phyloP scores from a whole-genome alignment of 2,113 vertebrate species.

The Struthio camelus region DNA sequence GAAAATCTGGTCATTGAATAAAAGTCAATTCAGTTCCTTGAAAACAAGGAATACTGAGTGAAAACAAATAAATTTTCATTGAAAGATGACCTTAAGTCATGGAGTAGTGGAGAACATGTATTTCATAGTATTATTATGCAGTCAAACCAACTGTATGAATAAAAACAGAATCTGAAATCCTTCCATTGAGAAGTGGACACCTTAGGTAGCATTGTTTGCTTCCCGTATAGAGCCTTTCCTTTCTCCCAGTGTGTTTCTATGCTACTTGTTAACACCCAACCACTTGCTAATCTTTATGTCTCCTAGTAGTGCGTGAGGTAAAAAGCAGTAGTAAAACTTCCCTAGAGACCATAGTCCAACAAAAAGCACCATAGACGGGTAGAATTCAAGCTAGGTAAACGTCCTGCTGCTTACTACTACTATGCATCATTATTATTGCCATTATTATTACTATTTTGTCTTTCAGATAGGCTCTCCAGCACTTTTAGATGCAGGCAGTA shows the following conservation, averaged over 20 bases:
- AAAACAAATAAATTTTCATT: neutral
- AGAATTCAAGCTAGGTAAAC: neutral
- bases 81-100: neutral
- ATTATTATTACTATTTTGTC: neutral
- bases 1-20: neutral
- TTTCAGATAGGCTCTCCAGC: neutral
- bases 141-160: neutral
- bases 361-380: neutral
- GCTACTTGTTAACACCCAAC: neutral
- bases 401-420: neutral
- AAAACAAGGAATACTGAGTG: neutral
- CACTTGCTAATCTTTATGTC: neutral
- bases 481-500: neutral
- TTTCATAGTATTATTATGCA: neutral
- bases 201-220: neutral
- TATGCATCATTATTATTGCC: neutral
- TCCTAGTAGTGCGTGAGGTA: neutral
- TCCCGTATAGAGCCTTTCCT: neutral
- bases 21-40: no score
- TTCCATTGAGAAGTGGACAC: neutral
- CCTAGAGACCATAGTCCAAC: neutral
- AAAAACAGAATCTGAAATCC: neutral
- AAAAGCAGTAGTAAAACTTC: neutral
- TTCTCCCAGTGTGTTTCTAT: neutral
- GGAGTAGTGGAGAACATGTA: rapidly evolving